A percentile compares a stretch with the other conserved stretches of the same genome.
Evolutionary conservation across 2,888 invertebrate species (phyloP).

Genomic region (Zaprionus obscuricornis): DNA sequence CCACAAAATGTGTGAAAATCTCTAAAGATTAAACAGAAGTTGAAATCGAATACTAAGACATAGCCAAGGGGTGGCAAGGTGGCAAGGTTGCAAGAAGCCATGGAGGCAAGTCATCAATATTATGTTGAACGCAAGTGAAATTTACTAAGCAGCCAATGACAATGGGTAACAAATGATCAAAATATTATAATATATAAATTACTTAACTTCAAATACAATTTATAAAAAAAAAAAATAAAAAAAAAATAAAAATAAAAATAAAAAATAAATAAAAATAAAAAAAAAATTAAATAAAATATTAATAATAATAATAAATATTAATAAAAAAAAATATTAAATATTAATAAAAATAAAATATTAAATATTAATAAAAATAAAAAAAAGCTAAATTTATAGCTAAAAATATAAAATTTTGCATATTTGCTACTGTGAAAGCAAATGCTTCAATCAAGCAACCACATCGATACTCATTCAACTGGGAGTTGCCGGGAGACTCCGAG

Average conservation of each 20-base stretch:
- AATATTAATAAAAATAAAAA: no score
- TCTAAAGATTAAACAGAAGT: slow-evolving; percentile 64
- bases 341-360: not conserved
- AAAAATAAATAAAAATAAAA: not conserved
- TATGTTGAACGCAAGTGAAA: slow-evolving; percentile 55
- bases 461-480: slow-evolving; percentile 14
- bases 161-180: slow-evolving; percentile 22
- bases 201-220: no score
- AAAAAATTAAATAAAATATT: not conserved
- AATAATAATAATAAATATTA: no score
- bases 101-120: slow-evolving; percentile 70
- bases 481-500: not conserved
- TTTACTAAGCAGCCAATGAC: slow-evolving; percentile 27
- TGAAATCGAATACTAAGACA: slow-evolving; percentile 30
- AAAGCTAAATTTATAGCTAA: no score
- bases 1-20: slow-evolving; percentile 69
- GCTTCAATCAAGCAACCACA: slow-evolving; percentile 46
- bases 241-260: not conserved
- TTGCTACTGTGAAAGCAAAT: slow-evolving; percentile 46
- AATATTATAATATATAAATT: not conserved
- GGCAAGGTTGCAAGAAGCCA: slow-evolving; percentile 3
- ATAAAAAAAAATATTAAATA: not conserved
- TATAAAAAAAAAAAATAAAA: not conserved
- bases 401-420: not conserved
- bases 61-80: not conserved